Evolutionary conservation across 2,888 invertebrate species (phyloP).

Genomic region (Dinocampus coccinellae): DNA sequence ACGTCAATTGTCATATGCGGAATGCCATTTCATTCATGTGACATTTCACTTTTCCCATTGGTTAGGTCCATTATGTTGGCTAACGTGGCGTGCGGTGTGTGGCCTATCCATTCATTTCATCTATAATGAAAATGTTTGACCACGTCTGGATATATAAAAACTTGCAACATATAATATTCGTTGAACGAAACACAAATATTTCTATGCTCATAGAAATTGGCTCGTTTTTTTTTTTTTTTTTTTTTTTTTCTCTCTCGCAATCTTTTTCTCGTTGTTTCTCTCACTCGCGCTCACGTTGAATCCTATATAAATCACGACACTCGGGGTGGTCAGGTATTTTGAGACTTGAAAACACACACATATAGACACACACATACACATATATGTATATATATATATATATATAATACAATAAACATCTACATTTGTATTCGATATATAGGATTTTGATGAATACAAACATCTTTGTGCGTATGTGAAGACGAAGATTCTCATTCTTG

Average conservation of each 20-base stretch:
- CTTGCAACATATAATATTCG: constrained; percentile 17
- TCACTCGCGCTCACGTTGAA: constrained; percentile 30
- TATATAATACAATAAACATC: constrained; percentile 1
- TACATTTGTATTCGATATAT: constrained; percentile 14
- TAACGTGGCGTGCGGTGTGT: constrained; percentile 49
- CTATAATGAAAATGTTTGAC: constrained; percentile 63
- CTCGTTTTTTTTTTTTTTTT: constrained; percentile 51
- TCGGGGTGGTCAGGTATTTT: constrained; percentile 59
- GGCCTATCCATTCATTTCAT: constrained; percentile 48
- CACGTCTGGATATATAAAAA: constrained; percentile 24
- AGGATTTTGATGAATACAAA: constrained; percentile 19
- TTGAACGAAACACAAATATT: constrained; percentile 53
- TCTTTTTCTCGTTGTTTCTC: constrained; percentile 4
- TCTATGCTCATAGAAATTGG: constrained; percentile 57
- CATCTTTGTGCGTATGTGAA: constrained; percentile 11
- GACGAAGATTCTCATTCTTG: constrained; percentile 27
- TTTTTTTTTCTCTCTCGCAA: neutral
- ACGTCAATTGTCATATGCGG: constrained; percentile 21
- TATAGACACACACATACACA: neutral
- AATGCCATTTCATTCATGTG: constrained; percentile 52
- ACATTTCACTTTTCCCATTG: constrained; percentile 65
- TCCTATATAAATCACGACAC: constrained; percentile 61
- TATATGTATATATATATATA: constrained; percentile 9
- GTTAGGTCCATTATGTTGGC: constrained; percentile 55
- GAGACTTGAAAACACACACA: constrained; percentile 21